Evolutionary conservation across 2,888 invertebrate genomes (phyloP), one percentile per base, ranked within the genome.

Genomic region (Tipula lateralis): DNA sequence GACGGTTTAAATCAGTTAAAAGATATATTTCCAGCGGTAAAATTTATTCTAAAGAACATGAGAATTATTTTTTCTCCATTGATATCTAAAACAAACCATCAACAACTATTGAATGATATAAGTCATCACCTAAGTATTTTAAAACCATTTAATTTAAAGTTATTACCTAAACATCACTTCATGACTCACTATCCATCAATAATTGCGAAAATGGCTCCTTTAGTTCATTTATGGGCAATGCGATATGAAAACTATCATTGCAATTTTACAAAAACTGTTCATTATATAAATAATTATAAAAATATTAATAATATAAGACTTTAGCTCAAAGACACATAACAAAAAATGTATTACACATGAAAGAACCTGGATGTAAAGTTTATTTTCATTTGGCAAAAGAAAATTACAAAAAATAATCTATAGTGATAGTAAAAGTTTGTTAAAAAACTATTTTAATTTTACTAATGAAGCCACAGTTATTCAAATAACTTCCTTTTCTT

Each of bases 181-280:
- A 83, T 83, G 30, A 83, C 83, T 12, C 83, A 83, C 13, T 83
- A 83, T 13, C 83, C 83, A n/a, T 2, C 16, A 1, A 12, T 83
- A 16, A 30, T 83, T 7, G 16, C 1, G 4, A 29, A 34, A 32
- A 83, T 32, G 16, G 83, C 34, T 32, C 32, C 83, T 9, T 12
- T 83, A 13, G 9, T 83, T 83, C 83, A 83, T 83, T 13, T n/a
- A 30, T 83, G 83, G 83, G 19, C 30, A 3, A 83, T 83, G 83
- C 19, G 83, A 4, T 83, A 16, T 83, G 83, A 83, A 34, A 13
- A 9, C 6, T 29, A 83, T 12, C 36, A 36, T 36, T 12, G 36
- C 9, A 36, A 36, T 12, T 36, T 36, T 12, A 6, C 36, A 36
- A 36, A 36, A 36, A 36, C 9, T 36, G 36, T 12, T 36, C 36